A percentile compares a stretch with the other conserved stretches of the same genome.
These are phyloP conservation scores for Troides oblongomaculatus DNA, from an alignment of 2,888 invertebrate species.

Conservation along the genomic window DNA sequence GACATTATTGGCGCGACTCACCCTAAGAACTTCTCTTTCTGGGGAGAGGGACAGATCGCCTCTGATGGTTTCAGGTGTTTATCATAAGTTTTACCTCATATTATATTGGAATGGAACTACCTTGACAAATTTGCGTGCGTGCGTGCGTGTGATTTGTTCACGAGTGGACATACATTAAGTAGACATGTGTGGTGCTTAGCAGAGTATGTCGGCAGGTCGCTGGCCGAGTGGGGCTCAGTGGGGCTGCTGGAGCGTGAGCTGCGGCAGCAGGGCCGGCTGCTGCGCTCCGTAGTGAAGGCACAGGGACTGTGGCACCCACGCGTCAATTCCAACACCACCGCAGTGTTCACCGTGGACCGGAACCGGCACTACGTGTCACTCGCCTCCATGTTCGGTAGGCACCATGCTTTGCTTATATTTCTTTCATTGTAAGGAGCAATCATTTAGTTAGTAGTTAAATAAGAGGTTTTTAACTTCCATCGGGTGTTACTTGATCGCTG, in stretches of 20 bases:
- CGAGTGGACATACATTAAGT: no score
- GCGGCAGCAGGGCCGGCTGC: slow-evolving; percentile 86
- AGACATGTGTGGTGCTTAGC: no score
- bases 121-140: no score
- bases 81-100: no score
- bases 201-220: slow-evolving; percentile 52
- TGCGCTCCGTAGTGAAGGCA: slow-evolving; percentile 93
- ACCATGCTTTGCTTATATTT: neutral
- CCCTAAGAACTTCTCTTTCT: slow-evolving; percentile 92
- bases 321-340: slow-evolving; percentile 90
- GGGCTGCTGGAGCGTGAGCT: slow-evolving; percentile 93
- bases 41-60: slow-evolving; percentile 93
- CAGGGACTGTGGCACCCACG: slow-evolving; percentile 94
- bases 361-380: slow-evolving; percentile 92
- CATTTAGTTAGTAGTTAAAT: no score
- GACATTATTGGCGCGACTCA: slow-evolving; percentile 98
- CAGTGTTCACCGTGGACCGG: slow-evolving; percentile 90
- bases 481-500: no score
- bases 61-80: slow-evolving; percentile 92
- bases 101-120: no score
- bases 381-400: slow-evolving; percentile 90
- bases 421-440: no score
- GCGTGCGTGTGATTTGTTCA: no score
- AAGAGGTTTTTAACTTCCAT: no score
- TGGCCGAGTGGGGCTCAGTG: slow-evolving; percentile 95